Evolutionary conservation across 2,797 vertebrate genomes (phyloP).

Genomic region (Takifugu ocellatus): DNA sequence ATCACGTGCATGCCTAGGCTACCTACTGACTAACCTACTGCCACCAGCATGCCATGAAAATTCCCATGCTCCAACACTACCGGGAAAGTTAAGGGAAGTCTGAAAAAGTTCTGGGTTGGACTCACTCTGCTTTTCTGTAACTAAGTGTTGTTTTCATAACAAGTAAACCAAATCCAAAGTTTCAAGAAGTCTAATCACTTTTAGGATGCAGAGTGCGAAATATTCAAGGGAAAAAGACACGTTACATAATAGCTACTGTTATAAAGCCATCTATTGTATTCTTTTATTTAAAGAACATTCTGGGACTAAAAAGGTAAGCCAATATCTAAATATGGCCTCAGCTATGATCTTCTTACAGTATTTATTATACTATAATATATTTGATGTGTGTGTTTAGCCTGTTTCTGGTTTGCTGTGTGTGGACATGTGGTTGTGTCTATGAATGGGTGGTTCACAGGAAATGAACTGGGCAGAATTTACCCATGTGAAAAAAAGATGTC

Average conservation of each 20-base stretch:
- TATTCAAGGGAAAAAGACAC: constrained; percentile 18
- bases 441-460: constrained; percentile 38
- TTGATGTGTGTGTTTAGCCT: constrained; percentile 55
- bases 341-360: constrained; percentile 54
- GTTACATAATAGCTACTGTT: constrained; percentile 27
- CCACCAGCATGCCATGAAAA: background rate
- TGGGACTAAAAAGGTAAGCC: constrained; percentile 36
- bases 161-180: constrained; percentile 2
- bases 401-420: constrained; percentile 40
- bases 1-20: background rate
- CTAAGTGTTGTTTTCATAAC: background rate
- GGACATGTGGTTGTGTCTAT: constrained; percentile 1
- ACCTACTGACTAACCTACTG: background rate
- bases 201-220: constrained; percentile 7
- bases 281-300: constrained; percentile 42
- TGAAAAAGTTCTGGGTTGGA: background rate
- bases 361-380: constrained; percentile 52
- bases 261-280: constrained; percentile 17
- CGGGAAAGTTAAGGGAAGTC: no score
- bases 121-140: background rate
- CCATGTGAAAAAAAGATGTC: constrained; percentile 60
- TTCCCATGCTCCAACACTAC: no score
- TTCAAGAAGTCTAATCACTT: constrained; percentile 10
- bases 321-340: constrained; percentile 30
- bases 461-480: constrained; percentile 55